These are phyloP conservation scores for Ammospiza caudacuta DNA, from an alignment of 2,113 vertebrate species.

Conservation along the genomic window DNA sequence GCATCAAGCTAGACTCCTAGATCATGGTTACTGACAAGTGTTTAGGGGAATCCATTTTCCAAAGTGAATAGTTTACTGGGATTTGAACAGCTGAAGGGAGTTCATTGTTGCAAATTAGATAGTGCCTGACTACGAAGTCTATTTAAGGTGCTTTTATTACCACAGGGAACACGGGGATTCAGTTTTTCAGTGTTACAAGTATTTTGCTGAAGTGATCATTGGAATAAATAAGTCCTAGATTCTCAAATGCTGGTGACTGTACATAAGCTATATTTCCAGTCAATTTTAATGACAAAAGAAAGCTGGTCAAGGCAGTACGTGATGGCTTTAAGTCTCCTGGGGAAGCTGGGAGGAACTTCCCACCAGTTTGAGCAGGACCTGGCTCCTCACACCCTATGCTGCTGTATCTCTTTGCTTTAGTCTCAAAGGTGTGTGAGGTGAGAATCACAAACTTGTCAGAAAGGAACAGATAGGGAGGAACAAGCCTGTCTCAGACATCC, in stretches of 20 bases:
- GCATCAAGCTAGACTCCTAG: background rate
- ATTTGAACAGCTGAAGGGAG: background rate
- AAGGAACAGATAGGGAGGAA: background rate
- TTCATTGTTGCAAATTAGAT: background rate
- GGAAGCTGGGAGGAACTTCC: background rate
- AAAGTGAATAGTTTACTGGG: background rate
- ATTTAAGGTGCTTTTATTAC: slow-evolving; percentile 11
- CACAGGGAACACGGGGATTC: background rate
- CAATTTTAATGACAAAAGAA: background rate
- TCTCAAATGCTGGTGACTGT: background rate
- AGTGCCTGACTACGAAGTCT: background rate
- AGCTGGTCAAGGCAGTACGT: background rate
- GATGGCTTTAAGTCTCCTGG: background rate
- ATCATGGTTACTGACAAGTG: background rate
- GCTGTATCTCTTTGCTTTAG: background rate
- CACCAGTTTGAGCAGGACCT: background rate
- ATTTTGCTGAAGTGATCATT: background rate
- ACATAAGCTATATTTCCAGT: background rate
- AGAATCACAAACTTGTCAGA: background rate
- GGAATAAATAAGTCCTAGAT: slow-evolving; percentile 19
- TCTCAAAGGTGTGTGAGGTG: rapidly evolving
- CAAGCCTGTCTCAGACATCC: background rate
- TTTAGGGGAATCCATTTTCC: background rate
- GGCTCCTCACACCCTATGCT: background rate
- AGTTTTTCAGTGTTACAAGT: background rate